Conservation (phyloP, 2,888 invertebrate species). For the Ryuthela nishihirai region DNA sequence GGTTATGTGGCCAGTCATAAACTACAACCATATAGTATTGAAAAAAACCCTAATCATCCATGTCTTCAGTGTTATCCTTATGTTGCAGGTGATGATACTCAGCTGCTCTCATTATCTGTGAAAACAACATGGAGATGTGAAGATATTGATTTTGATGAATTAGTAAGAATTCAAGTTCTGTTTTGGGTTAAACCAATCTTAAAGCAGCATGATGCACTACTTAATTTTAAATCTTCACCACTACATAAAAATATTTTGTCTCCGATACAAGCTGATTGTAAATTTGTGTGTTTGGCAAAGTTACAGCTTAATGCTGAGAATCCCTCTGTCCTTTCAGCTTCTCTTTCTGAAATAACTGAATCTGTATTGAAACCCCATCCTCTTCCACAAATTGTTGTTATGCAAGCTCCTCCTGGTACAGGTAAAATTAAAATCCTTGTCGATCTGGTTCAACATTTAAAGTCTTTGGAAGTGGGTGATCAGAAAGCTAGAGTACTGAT, state of each 20-base stretch:
- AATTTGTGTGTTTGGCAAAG: neutral
- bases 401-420: slow-evolving; percentile 10
- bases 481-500: slow-evolving; percentile 23
- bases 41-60: neutral
- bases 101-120: slow-evolving; percentile 12
- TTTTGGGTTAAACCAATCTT: slow-evolving; percentile 15
- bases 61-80: neutral
- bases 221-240: slow-evolving; percentile 8
- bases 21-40: slow-evolving; percentile 2
- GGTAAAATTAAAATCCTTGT: slow-evolving; percentile 12
- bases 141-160: slow-evolving; percentile 12
- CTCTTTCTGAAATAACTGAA: slow-evolving; percentile 16
- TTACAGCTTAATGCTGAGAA: neutral
- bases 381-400: slow-evolving; percentile 16
- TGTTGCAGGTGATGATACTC: slow-evolving; percentile 2
- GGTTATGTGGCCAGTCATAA: slow-evolving; percentile 18
- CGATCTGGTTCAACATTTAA: slow-evolving; percentile 16
- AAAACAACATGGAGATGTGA: slow-evolving; percentile 15
- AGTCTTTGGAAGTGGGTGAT: too few species aligned
- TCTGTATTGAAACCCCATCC: slow-evolving; percentile 23
- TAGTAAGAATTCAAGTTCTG: slow-evolving; percentile 17
- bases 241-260: slow-evolving; percentile 15
- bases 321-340: slow-evolving; percentile 2
- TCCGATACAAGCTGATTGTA: slow-evolving; percentile 10
- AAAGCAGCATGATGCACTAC: slow-evolving; percentile 26